These are phyloP conservation scores for Seira sanloemensis DNA, from an alignment of 2,888 invertebrate genomes.

Conservation along the genomic window DNA sequence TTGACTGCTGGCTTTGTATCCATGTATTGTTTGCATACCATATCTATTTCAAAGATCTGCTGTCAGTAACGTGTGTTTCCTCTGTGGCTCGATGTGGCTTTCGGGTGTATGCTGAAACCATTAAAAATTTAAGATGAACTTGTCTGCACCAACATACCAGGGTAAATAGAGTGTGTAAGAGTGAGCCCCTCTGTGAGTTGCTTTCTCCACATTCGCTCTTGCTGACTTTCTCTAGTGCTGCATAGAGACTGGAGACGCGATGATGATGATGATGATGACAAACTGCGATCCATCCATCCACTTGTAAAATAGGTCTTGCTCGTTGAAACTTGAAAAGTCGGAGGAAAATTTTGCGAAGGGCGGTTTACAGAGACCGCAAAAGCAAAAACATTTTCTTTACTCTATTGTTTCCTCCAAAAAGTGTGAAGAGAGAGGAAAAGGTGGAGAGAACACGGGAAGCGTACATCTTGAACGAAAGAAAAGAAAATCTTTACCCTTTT, in stretches of 20 bases:
- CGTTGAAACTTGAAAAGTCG: neutral
- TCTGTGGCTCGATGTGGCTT: conserved; percentile 5
- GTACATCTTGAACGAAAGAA: too few relatives aligned
- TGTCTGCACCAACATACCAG: neutral
- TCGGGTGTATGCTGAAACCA: neutral
- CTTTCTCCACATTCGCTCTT: too few relatives aligned
- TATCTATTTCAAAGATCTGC: conserved; percentile 2
- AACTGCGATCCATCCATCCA: neutral
- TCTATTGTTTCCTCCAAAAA: neutral
- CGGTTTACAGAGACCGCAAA: neutral
- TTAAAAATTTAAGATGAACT: conserved; percentile 16
- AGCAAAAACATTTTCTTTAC: neutral
- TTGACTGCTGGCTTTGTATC: neutral
- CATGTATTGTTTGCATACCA: conserved; percentile 1
- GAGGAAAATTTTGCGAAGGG: neutral
- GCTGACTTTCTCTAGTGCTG: neutral
- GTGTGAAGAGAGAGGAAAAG: neutral
- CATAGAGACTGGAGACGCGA: neutral
- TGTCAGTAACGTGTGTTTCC: neutral
- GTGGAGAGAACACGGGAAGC: too few relatives aligned
- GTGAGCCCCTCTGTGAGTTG: too few relatives aligned
- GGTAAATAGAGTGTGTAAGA: neutral
- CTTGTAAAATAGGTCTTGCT: neutral
- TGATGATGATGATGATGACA: conserved; percentile 18
- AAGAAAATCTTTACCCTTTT: neutral